phyloP scores from a whole-genome alignment of 2,888 invertebrate genomes.

The Mamestra brassicae region DNA sequence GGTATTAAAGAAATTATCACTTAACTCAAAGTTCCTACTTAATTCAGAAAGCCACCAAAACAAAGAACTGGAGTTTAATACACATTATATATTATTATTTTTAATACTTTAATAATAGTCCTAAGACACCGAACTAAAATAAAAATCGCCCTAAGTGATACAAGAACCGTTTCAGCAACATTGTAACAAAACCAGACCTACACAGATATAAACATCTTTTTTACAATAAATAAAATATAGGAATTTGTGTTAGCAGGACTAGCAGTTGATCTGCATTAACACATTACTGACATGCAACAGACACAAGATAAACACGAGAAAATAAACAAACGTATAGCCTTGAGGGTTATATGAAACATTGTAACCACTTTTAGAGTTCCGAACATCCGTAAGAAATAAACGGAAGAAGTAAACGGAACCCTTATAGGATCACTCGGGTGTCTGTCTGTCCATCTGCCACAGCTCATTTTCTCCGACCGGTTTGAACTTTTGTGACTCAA shows the following conservation, averaged over 20 bases:
- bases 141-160: conserved; percentile 16
- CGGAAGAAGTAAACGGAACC: too few species aligned
- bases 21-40: too few species aligned
- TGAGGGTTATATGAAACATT: conserved; percentile 14
- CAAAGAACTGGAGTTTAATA: neutral
- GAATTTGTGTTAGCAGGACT: conserved; percentile 3
- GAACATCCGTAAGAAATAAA: too few species aligned
- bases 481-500: too few species aligned
- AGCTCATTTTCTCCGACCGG: too few species aligned
- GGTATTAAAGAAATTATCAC: too few species aligned
- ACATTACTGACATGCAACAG: conserved; percentile 47
- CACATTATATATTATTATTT: neutral
- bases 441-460: too few species aligned
- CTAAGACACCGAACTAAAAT: conserved; percentile 20
- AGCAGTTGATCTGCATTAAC: conserved; percentile 12
- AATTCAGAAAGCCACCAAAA: too few species aligned
- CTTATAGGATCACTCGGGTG: too few species aligned
- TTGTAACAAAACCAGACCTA: conserved; percentile 35
- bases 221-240: conserved; percentile 14
- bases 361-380: neutral
- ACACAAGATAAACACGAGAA: conserved; percentile 10
- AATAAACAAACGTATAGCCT: conserved; percentile 8
- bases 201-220: neutral
- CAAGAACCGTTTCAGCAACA: conserved; percentile 35
- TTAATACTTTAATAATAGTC: neutral